Conservation (phyloP, 2,888 invertebrate species). For the Tetrapedia diversipes region DNA sequence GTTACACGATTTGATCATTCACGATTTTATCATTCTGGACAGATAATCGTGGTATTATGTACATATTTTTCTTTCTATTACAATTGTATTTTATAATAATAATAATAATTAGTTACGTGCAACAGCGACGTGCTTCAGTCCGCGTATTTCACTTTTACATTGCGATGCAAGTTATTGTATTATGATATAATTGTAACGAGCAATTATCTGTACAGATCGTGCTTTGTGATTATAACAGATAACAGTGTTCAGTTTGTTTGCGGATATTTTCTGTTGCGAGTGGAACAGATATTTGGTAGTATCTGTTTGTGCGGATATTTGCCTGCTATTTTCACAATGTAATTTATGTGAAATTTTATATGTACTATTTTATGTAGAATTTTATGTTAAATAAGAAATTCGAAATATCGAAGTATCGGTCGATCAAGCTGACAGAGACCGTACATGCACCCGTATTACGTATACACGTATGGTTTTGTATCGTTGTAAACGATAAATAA, state of each 20-base stretch:
- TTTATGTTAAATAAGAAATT: not conserved
- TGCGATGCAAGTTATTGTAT: not conserved
- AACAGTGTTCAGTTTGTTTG: constrained; percentile 1
- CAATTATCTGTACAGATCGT: constrained; percentile 64
- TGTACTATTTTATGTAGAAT: too few relatives aligned
- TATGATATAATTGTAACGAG: constrained; percentile 5
- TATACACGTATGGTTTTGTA: too few relatives aligned
- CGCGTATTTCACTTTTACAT: too few relatives aligned
- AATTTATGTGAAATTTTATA: not conserved
- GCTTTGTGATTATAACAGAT: constrained; percentile 49
- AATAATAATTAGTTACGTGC: too few relatives aligned
- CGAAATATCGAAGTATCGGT: not conserved
- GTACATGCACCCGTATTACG: too few relatives aligned
- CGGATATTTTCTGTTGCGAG: too few relatives aligned
- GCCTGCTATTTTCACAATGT: not conserved
- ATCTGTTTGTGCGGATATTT: constrained; percentile 27
- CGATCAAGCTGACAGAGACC: too few relatives aligned
- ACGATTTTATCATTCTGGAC: constrained; percentile 22
- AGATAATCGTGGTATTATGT: constrained; percentile 44
- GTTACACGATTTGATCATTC: too few relatives aligned
- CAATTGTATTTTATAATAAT: too few relatives aligned
- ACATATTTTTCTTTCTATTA: too few relatives aligned
- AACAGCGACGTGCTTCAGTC: too few relatives aligned
- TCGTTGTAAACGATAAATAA: constrained; percentile 34
- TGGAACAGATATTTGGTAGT: too few relatives aligned